These are phyloP conservation scores for Saxidomus purpurata DNA, from an alignment of 1,140 invertebrate species.

Conservation along the genomic window DNA sequence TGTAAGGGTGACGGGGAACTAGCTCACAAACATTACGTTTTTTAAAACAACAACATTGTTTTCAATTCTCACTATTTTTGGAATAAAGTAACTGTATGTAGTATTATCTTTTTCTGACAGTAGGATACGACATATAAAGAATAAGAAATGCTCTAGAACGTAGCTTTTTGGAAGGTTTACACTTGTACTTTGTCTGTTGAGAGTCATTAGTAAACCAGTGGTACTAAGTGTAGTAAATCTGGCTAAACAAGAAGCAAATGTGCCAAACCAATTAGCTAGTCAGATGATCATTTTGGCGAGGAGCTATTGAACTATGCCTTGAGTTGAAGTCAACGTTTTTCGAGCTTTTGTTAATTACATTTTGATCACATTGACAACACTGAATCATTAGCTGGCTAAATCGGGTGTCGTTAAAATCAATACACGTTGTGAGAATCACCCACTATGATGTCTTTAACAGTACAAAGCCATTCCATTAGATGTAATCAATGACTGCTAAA, in stretches of 20 bases:
- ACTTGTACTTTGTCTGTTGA: too few relatives aligned
- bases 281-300: neutral
- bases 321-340: neutral
- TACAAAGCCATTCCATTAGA: constrained; percentile 47
- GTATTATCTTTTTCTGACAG: too few relatives aligned
- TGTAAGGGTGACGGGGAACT: too few relatives aligned
- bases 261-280: neutral
- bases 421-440: constrained; percentile 47
- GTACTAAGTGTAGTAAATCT: neutral
- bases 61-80: too few relatives aligned
- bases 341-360: neutral
- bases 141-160: too few relatives aligned
- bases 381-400: neutral
- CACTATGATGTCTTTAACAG: constrained; percentile 10
- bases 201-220: too few relatives aligned
- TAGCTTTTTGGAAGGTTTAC: too few relatives aligned
- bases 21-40: too few relatives aligned
- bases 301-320: neutral
- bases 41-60: too few relatives aligned
- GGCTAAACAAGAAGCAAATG: neutral
- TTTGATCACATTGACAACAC: constrained; percentile 37
- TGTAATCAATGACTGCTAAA: constrained; percentile 44
- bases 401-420: constrained; percentile 45
- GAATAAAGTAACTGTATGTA: too few relatives aligned
- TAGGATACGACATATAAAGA: too few relatives aligned